A percentile compares a stretch with the other conserved stretches of the same genome.
These are phyloP conservation scores for Metaphire vulgaris DNA, from an alignment of 1,140 invertebrate species.

Conservation along the genomic window DNA sequence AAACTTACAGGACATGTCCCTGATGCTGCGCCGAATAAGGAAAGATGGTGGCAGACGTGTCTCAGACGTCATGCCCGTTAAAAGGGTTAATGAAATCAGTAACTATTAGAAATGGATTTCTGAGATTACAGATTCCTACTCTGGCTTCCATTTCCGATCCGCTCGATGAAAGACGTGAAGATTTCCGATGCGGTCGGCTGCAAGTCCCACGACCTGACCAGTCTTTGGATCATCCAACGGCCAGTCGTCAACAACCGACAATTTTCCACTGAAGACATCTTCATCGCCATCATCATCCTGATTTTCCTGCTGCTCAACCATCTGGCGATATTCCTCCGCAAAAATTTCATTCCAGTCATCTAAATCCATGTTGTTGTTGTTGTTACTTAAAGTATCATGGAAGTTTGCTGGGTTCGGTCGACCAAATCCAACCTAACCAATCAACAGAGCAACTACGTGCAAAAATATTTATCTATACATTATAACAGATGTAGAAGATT, in stretches of 20 bases:
- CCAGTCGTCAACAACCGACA: not conserved
- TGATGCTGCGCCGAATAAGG: too few relatives aligned
- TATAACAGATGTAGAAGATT: too few relatives aligned
- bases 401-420: not conserved
- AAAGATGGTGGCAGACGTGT: too few relatives aligned
- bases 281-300: not conserved
- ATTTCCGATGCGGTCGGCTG: slow-evolving; percentile 70
- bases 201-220: slow-evolving; percentile 76
- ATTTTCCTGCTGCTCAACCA: not conserved
- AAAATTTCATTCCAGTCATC: slow-evolving; percentile 12
- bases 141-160: slow-evolving; percentile 70
- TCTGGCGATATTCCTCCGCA: slow-evolving; percentile 8
- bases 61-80: too few relatives aligned
- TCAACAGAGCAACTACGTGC: too few relatives aligned
- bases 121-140: slow-evolving; percentile 56
- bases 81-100: too few relatives aligned
- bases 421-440: not conserved
- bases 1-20: too few relatives aligned
- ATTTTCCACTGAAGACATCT: slow-evolving; percentile 10
- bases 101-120: too few relatives aligned
- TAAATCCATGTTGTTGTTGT: not conserved
- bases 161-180: slow-evolving; percentile 83
- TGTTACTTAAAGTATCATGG: not conserved
- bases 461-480: too few relatives aligned
- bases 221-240: slow-evolving; percentile 56